Percentiles rank a stretch among this genome's conserved stretches.
These are phyloP conservation scores for Gymnocheta viridis DNA, from an alignment of 2,888 invertebrate species.

Conservation along the genomic window DNA sequence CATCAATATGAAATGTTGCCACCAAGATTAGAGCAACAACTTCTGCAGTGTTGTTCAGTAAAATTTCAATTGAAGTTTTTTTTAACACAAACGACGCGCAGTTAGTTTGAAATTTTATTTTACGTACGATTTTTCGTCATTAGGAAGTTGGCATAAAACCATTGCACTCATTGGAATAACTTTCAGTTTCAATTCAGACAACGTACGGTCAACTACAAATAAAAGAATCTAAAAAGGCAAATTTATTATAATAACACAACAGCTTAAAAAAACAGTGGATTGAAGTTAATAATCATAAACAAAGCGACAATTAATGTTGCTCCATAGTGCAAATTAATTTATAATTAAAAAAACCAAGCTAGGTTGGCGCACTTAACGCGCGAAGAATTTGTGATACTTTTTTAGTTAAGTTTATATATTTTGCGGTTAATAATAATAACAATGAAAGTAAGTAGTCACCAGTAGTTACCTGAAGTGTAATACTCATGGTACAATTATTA, in stretches of 20 bases:
- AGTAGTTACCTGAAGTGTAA: neutral
- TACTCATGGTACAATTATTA: too few species aligned
- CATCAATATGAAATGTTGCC: conserved; percentile 41
- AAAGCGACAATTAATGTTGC: conserved; percentile 37
- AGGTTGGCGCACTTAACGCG: neutral
- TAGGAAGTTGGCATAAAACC: conserved; percentile 80
- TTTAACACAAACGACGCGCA: conserved; percentile 37
- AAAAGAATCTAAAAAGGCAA: conserved; percentile 23
- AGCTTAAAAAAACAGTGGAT: neutral
- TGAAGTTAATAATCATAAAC: conserved; percentile 3
- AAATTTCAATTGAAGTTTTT: conserved; percentile 28
- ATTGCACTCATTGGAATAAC: conserved; percentile 77
- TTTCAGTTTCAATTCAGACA: conserved; percentile 79
- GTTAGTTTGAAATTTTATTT: conserved; percentile 12
- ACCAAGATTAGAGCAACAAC: conserved; percentile 55
- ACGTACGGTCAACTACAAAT: conserved; percentile 71
- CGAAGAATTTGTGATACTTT: conserved; percentile 29
- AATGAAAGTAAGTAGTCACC: conserved; percentile 62
- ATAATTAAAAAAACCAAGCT: neutral
- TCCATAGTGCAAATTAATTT: conserved; percentile 1
- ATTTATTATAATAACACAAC: neutral
- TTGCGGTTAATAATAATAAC: conserved; percentile 9
- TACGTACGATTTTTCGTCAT: conserved; percentile 65
- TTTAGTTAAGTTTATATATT: neutral
- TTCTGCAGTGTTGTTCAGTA: conserved; percentile 20